Evolutionary conservation across 2,888 invertebrate species (phyloP), one percentile per base, ranked within the genome.

Genomic region (Leucoma salicis): DNA sequence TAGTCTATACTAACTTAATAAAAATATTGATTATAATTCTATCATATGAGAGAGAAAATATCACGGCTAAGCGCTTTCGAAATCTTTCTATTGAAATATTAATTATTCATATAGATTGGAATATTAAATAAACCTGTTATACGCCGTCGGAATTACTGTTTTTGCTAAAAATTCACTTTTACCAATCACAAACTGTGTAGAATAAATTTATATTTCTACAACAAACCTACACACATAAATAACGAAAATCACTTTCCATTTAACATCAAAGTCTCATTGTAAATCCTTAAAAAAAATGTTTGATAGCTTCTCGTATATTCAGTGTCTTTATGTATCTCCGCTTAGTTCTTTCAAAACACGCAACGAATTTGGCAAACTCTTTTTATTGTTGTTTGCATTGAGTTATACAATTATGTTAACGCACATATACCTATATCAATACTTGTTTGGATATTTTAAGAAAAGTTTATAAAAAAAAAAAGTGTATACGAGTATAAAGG

Each of bases 81-180:
- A 70, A 63, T 42, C 49, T 48, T 57, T 53, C 43, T 39, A 46
- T 58, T 37, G 41, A 46, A 53, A 54, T 54, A 66, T 67, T 63
- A 61, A 63, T 65, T 66, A 73, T 70, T 66, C 71, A 72, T 62
- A 42, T 45, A 39, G 59, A 65, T 57, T 64, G 53, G 36, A 46
- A 58, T 63, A 55, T 59, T 50, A 50, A 49, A 52, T 45, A 40
- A 66, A 70, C 70, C 65, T 48, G 63, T 65, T 57, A 44, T 37
- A 58, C 47, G 63, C 46, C 56, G 56, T 40, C 39, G 37, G 59
- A 56, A 57, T 54, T 46, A 54, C 53, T 44, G 49, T 62, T 64
- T 58, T 62, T 54, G 50, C 46, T 57, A 49, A 58, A 39, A 66
- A 63, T 54, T 53, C 42, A 58, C 55, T 61, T 63, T 63, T 64